phyloP scores from a whole-genome alignment of 2,113 vertebrate species.

The Corythaeola cristata region DNA sequence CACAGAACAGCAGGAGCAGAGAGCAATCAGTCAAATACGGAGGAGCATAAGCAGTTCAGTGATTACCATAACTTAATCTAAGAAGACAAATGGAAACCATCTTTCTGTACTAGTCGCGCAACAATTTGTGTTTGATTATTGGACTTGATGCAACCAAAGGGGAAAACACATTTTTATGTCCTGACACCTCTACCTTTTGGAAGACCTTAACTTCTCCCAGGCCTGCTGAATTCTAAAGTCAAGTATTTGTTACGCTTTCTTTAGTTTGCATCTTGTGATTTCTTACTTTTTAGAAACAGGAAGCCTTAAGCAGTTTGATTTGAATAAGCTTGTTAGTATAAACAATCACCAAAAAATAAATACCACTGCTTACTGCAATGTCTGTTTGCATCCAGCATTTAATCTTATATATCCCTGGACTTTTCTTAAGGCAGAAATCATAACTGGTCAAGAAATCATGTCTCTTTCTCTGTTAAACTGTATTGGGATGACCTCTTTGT shows the following conservation, averaged over 20 bases:
- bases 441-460: neutral
- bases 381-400: neutral
- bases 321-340: neutral
- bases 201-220: neutral
- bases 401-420: neutral
- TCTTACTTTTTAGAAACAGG: neutral
- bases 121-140: constrained; percentile 21
- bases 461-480: neutral
- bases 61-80: constrained; percentile 28
- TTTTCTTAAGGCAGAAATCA: neutral
- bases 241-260: neutral
- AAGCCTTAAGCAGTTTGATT: neutral
- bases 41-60: neutral
- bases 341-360: neutral
- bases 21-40: neutral
- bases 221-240: neutral
- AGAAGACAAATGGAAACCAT: constrained; percentile 36
- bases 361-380: neutral
- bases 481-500: neutral
- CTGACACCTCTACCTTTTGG: neutral
- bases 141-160: neutral
- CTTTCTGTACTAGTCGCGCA: neutral
- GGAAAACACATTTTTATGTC: neutral
- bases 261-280: neutral
- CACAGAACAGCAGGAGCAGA: neutral